Percentiles rank a stretch among this genome's conserved stretches.
phyloP scores from a whole-genome alignment of 2,113 vertebrate species.

The Ciconia maguari region DNA sequence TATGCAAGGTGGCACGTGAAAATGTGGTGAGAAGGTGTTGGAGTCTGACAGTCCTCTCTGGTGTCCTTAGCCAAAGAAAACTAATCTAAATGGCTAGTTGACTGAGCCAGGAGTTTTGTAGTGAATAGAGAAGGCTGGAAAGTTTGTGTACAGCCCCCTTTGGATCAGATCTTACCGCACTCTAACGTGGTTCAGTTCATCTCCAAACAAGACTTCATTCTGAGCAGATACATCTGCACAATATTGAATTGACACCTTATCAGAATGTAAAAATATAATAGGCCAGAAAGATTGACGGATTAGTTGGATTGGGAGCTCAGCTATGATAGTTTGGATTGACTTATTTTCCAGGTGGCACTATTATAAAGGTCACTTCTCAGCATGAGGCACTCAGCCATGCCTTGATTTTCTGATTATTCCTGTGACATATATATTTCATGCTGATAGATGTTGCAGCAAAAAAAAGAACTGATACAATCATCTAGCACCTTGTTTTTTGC shows the following conservation, averaged over 20 bases:
- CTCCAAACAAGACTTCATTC: background rate
- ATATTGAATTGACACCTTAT: background rate
- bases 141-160: background rate
- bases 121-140: background rate
- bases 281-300: background rate
- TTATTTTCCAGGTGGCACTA: background rate
- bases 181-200: background rate
- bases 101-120: background rate
- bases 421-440: background rate
- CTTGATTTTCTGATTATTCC: background rate
- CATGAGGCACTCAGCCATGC: background rate
- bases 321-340: background rate
- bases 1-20: background rate
- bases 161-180: background rate
- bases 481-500: background rate
- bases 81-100: background rate
- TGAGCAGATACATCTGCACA: background rate
- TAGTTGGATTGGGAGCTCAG: background rate
- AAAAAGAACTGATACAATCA: background rate
- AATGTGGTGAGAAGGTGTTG: background rate
- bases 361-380: background rate
- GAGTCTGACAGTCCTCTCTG: background rate
- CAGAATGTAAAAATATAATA: background rate
- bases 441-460: background rate
- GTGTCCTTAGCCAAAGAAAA: background rate